A percentile compares a stretch with the other conserved stretches of the same genome.
These are phyloP conservation scores for Drosophila cracens DNA, from an alignment of 2,888 invertebrate genomes.

Conservation along the genomic window DNA sequence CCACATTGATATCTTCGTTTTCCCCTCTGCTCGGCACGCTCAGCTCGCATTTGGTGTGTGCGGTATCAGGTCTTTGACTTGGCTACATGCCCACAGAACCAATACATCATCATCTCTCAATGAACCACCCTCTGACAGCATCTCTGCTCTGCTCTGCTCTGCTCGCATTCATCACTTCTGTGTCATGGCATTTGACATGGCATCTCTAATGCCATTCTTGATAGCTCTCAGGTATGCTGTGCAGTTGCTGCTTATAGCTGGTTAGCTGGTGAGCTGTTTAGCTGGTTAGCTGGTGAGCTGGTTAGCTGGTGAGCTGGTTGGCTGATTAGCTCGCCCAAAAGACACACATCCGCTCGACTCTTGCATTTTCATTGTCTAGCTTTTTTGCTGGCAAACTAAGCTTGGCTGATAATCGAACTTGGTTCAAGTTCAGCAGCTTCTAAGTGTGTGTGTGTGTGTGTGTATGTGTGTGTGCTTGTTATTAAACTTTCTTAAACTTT, in stretches of 20 bases:
- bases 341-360: slow-evolving; percentile 12
- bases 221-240: slow-evolving; percentile 38
- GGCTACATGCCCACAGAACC: slow-evolving; percentile 51
- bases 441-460: background rate
- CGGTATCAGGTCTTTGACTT: slow-evolving; percentile 77
- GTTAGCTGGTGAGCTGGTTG: background rate
- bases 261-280: background rate
- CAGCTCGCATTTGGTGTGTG: slow-evolving; percentile 65
- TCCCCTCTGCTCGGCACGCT: slow-evolving; percentile 65
- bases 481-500: background rate
- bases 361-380: slow-evolving; percentile 6
- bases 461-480: background rate
- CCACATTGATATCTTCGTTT: slow-evolving; percentile 47
- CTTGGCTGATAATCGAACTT: slow-evolving; percentile 1
- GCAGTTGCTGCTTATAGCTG: background rate
- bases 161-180: slow-evolving; percentile 24
- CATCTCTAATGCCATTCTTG: slow-evolving; percentile 30
- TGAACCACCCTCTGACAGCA: slow-evolving; percentile 36
- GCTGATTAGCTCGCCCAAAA: slow-evolving; percentile 4
- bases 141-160: slow-evolving; percentile 6
- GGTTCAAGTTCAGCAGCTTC: slow-evolving; percentile 4
- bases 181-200: slow-evolving; percentile 22
- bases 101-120: slow-evolving; percentile 30
- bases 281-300: background rate
- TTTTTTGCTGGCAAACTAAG: background rate